These are phyloP conservation scores for Drosophila truncata DNA, from an alignment of 1,140 invertebrate species.

Conservation along the genomic window DNA sequence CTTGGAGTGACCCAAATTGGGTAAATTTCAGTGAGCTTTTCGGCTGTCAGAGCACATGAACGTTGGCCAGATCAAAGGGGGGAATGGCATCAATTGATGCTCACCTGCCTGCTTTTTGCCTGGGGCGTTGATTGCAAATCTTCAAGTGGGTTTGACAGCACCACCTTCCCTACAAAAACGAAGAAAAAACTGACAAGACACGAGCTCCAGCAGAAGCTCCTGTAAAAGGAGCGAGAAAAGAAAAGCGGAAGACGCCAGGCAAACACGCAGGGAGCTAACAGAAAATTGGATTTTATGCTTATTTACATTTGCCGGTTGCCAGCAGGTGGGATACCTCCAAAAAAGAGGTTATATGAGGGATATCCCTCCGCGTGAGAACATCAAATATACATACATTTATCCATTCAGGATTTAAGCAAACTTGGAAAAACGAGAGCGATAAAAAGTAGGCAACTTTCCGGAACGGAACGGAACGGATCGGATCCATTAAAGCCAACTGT, in stretches of 20 bases:
- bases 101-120: conserved; percentile 48
- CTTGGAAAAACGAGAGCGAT: conserved; percentile 12
- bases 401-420: conserved; percentile 11
- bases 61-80: conserved; percentile 70
- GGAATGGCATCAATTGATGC: conserved; percentile 70
- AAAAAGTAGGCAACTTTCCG: conserved; percentile 45
- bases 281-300: conserved; percentile 79
- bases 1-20: conserved; percentile 35
- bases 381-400: conserved; percentile 35
- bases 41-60: conserved; percentile 54
- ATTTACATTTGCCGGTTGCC: conserved; percentile 64
- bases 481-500: conserved; percentile 51
- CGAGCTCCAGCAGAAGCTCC: conserved; percentile 8
- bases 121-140: conserved; percentile 65
- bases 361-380: conserved; percentile 8
- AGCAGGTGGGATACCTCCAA: conserved; percentile 26
- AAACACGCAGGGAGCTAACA: conserved; percentile 50
- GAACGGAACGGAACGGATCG: conserved; percentile 24
- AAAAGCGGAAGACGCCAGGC: conserved; percentile 24
- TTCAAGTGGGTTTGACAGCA: conserved; percentile 64
- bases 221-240: neutral
- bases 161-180: neutral
- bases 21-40: conserved; percentile 47
- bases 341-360: conserved; percentile 28
- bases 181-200: conserved; percentile 42